A percentile compares a stretch with the other conserved stretches of the same genome.
phyloP scores from a whole-genome alignment of 2,113 vertebrate genomes.

The Thamnaconus septentrionalis region DNA sequence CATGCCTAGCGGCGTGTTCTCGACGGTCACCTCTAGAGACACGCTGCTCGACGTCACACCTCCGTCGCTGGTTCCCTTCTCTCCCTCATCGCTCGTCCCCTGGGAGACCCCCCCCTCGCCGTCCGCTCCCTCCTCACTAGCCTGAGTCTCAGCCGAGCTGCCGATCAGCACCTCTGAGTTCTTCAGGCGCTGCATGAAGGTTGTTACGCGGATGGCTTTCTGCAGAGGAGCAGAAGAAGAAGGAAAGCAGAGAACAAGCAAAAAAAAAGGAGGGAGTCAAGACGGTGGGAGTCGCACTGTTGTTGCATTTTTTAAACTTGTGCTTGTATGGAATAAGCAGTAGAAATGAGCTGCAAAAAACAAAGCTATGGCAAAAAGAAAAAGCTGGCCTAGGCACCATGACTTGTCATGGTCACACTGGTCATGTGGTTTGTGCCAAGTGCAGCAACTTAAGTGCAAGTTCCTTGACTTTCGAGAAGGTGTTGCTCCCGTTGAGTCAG shows the following conservation, averaged over 20 bases:
- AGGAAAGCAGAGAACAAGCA: constrained; percentile 20
- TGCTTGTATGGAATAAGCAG: constrained; percentile 8
- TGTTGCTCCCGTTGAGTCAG: constrained; percentile 57
- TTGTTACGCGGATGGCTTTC: constrained; percentile 87
- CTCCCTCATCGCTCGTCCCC: constrained; percentile 57
- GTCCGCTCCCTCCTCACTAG: constrained; percentile 45
- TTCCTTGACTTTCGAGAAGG: constrained; percentile 46
- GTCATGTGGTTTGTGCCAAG: constrained; percentile 35
- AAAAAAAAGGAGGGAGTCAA: constrained; percentile 24
- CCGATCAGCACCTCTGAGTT: constrained; percentile 70
- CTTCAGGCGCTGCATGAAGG: constrained; percentile 85
- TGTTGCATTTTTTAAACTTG: background rate
- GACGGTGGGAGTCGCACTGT: constrained; percentile 15
- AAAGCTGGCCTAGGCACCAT: constrained; percentile 40
- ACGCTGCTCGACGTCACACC: constrained; percentile 67
- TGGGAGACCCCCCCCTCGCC: constrained; percentile 57
- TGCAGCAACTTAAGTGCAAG: constrained; percentile 34
- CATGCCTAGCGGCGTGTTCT: constrained; percentile 47
- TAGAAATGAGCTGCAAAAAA: constrained; percentile 29
- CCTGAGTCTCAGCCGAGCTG: constrained; percentile 56
- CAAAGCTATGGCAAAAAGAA: constrained; percentile 32
- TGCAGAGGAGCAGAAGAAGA: constrained; percentile 57
- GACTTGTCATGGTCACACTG: constrained; percentile 39
- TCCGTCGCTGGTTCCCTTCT: constrained; percentile 52
- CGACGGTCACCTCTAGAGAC: constrained; percentile 75